phyloP scores from a whole-genome alignment of 2,113 vertebrate species.

The Thomomys bottae region DNA sequence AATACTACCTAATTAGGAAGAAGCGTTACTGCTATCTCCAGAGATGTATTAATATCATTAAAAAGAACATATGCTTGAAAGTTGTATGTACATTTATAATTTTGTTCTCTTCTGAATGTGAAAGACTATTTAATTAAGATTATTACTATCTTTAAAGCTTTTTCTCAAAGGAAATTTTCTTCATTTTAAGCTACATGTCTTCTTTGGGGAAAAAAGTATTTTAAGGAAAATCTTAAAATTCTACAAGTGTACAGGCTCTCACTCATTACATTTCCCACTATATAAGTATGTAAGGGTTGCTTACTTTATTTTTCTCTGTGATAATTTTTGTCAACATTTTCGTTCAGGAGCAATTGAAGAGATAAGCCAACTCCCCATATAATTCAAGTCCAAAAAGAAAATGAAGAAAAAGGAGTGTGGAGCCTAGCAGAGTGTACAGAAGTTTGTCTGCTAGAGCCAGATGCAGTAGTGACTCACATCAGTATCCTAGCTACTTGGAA shows the following conservation, averaged over 20 bases:
- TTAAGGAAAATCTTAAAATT: slow-evolving; percentile 59
- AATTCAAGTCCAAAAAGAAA: neutral
- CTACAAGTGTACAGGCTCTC: neutral
- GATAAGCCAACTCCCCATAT: neutral
- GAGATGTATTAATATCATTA: slow-evolving; percentile 68
- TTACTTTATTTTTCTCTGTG: neutral
- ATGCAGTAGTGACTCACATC: no score
- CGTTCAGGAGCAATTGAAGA: slow-evolving; percentile 31
- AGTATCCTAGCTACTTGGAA: no score
- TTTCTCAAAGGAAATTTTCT: slow-evolving; percentile 74
- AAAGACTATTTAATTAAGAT: slow-evolving; percentile 76
- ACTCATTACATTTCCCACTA: neutral
- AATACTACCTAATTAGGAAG: slow-evolving; percentile 77
- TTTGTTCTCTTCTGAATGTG: slow-evolving; percentile 68
- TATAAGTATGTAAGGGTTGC: neutral
- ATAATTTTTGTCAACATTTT: neutral
- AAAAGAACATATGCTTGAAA: slow-evolving; percentile 60
- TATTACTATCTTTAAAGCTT: slow-evolving; percentile 71
- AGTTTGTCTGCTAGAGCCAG: no score
- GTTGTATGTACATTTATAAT: slow-evolving; percentile 59
- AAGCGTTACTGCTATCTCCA: slow-evolving; percentile 64
- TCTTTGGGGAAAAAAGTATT: slow-evolving; percentile 25
- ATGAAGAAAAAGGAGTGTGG: neutral
- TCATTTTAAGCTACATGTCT: slow-evolving; percentile 66
- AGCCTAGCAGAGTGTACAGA: neutral